Conservation (phyloP, 64 coral and sea anemone species). For the Pachyseris speciosa region DNA sequence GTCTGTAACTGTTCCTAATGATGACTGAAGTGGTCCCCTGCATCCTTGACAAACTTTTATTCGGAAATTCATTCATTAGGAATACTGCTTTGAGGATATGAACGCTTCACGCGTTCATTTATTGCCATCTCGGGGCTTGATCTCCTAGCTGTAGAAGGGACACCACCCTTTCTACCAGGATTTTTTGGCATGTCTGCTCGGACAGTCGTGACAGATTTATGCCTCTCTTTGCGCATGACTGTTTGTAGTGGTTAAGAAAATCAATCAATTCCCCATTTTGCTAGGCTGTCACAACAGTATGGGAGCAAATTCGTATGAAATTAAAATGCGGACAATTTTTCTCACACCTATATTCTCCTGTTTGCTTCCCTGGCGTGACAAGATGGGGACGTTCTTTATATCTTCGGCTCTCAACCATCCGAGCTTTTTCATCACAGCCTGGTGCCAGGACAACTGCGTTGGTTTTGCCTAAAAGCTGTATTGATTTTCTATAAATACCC, state of each 20-base stretch:
- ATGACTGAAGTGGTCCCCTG: neutral
- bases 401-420: constrained; percentile 27
- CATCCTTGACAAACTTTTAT: constrained; percentile 53
- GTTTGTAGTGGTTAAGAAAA: neutral
- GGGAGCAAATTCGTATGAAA: constrained; percentile 19
- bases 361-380: constrained; percentile 27
- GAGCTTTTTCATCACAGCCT: neutral
- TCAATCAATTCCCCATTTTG: constrained; percentile 1
- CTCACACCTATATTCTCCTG: constrained; percentile 35
- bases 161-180: constrained; percentile 50
- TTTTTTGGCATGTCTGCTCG: constrained; percentile 46
- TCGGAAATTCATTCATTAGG: neutral
- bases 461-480: neutral
- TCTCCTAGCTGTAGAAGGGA: constrained; percentile 29
- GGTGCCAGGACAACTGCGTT: constrained; percentile 34
- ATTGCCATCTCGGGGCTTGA: constrained; percentile 13
- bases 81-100: constrained; percentile 17
- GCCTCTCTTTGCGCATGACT: neutral
- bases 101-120: constrained; percentile 24
- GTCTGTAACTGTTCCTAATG: constrained; percentile 6
- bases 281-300: constrained; percentile 23
- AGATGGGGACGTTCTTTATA: constrained; percentile 29
- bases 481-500: constrained; percentile 26
- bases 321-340: constrained; percentile 26
- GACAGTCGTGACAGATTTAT: constrained; percentile 29